Evolutionary conservation across 2,113 vertebrate genomes (phyloP).

Genomic region (Pleuronectes platessa): DNA sequence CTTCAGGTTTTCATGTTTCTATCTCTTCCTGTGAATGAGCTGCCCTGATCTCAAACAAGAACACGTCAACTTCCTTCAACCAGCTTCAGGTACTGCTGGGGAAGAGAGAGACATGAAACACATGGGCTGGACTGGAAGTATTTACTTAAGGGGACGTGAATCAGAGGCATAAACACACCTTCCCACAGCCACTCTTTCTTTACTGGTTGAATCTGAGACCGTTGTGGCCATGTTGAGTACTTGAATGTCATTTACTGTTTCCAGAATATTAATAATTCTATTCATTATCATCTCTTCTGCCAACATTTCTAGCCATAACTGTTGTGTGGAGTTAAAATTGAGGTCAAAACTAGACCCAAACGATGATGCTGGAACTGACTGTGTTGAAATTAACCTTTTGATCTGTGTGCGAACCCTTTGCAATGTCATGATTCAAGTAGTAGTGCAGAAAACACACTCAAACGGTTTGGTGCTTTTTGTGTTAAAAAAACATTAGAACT

Average conservation of each 20-base stretch:
- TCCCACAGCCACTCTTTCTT: not conserved
- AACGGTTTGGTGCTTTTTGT: not conserved
- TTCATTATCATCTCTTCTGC: not conserved
- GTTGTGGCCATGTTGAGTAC: not conserved
- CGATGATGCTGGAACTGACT: slow-evolving; percentile 21
- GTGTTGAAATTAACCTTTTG: slow-evolving; percentile 20
- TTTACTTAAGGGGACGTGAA: not conserved
- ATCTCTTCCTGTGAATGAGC: not conserved
- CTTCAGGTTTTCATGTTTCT: not conserved
- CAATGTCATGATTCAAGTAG: slow-evolving; percentile 10
- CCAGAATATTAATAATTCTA: not conserved
- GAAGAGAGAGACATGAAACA: slow-evolving; percentile 1
- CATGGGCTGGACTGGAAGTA: not conserved
- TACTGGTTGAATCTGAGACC: not conserved
- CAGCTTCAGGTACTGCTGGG: not conserved
- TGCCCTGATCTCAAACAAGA: not conserved
- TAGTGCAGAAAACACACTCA: not conserved
- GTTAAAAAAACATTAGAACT: not conserved
- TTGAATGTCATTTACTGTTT: too few relatives aligned
- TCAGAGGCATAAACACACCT: not conserved
- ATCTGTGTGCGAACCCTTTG: slow-evolving; percentile 16
- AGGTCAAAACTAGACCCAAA: slow-evolving; percentile 13
- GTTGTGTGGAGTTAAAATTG: not conserved
- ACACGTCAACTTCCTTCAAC: not conserved
- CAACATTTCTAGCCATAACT: not conserved